Evolutionary conservation across 2,888 invertebrate species (phyloP).

Genomic region (Drosophila basisetae): DNA sequence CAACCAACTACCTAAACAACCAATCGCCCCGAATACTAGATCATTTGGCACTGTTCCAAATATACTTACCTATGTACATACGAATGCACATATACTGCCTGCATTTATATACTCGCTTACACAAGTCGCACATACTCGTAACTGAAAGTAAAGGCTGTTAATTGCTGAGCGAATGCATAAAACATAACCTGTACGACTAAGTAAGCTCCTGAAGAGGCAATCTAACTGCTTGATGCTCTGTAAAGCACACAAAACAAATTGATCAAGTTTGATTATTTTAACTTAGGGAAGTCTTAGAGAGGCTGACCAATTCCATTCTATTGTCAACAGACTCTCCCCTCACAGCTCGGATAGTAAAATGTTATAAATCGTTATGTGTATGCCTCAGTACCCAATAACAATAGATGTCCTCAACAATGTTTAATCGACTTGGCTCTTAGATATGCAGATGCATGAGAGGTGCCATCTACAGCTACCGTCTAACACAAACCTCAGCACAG

Average conservation of each 20-base stretch:
- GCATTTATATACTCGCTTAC: background rate
- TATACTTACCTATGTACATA: constrained; percentile 19
- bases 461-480: background rate
- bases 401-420: background rate
- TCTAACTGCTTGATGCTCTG: constrained; percentile 29
- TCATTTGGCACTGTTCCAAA: constrained; percentile 36
- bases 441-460: background rate
- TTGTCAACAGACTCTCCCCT: background rate
- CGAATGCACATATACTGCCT: background rate
- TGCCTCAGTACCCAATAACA: background rate
- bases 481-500: background rate
- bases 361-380: background rate
- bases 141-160: constrained; percentile 49
- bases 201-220: background rate
- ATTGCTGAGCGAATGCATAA: constrained; percentile 73
- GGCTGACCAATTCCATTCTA: background rate
- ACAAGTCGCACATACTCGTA: constrained; percentile 15
- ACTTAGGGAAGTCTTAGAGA: background rate
- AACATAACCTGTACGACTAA: constrained; percentile 51
- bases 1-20: background rate
- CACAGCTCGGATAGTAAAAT: background rate
- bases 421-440: too few relatives aligned
- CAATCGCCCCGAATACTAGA: constrained; percentile 22
- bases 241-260: background rate
- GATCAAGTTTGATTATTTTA: background rate